Percentiles rank a stretch among this genome's conserved stretches.
Evolutionary conservation across 2,888 invertebrate genomes (phyloP).

Genomic region (Orchesella flavescens): DNA sequence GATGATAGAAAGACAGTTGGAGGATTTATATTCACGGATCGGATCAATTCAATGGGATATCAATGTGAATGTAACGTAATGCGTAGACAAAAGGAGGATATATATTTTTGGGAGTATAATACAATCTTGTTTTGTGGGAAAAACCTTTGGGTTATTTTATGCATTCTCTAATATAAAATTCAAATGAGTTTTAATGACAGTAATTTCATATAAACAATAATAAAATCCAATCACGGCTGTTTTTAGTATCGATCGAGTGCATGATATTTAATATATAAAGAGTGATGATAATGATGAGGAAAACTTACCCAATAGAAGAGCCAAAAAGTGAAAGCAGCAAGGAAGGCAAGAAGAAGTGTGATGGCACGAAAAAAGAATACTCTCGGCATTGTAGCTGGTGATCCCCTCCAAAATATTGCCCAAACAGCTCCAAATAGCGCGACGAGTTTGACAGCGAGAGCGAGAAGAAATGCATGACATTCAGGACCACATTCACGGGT

Average conservation of each 20-base stretch:
- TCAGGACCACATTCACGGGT: slow-evolving; percentile 89
- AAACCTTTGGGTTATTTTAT: background rate
- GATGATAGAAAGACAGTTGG: slow-evolving; percentile 15
- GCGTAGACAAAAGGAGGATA: no score
- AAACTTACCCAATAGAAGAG: slow-evolving; percentile 94
- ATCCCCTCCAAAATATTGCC: slow-evolving; percentile 91
- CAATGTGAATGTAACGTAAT: background rate
- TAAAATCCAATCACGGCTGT: no score
- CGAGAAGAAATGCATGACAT: slow-evolving; percentile 93
- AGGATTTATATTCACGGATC: slow-evolving; percentile 24
- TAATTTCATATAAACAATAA: background rate
- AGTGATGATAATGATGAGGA: background rate
- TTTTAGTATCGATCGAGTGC: no score
- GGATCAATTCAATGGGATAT: background rate
- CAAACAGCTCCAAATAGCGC: slow-evolving; percentile 91
- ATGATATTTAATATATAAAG: background rate
- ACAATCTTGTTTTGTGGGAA: slow-evolving; percentile 8
- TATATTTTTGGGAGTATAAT: no score
- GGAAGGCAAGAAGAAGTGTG: slow-evolving; percentile 88
- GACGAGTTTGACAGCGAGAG: slow-evolving; percentile 91
- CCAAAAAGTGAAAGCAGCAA: slow-evolving; percentile 98
- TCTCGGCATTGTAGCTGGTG: slow-evolving; percentile 90
- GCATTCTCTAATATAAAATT: background rate
- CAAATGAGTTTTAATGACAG: background rate
- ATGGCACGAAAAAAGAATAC: slow-evolving; percentile 92